Base-by-base conservation (phyloP, 2,797 vertebrate species). In the Arrhamphus sclerolepis region DNA sequence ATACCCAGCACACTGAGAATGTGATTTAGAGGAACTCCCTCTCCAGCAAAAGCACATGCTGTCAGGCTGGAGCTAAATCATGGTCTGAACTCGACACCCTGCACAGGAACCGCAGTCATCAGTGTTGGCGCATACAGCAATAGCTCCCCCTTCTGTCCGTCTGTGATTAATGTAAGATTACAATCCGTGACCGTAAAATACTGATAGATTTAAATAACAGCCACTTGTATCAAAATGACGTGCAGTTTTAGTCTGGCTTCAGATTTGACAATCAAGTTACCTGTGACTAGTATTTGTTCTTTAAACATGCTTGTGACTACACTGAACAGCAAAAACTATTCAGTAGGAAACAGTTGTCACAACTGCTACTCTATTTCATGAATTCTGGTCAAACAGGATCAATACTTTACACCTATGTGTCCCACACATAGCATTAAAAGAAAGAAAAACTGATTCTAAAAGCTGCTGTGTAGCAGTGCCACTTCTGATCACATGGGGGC, bases 101-200 rank as follows among this genome's bases (percentile, higher is more conserved):
- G 34, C 46, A 21, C 55, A 18, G 62, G 67, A 72, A 72, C 68
- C 28, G 65, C 75, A 65, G 70, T 44, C 58, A 19, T 46, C n/a
- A 7, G 44, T 50, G 50, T 34, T 24, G 17, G 43, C 62, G 31
- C 46, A n/a, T 56, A 46, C 56, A 75, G 69, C 80, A 77, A 62
- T 58, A 65, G 68, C 82, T 21, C 89, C 91, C 79, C 73, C 91
- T 89, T 75, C 78, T 90, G 92, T 68, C 44, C 60, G 29, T 40
- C 40, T 20, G 38, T 39, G 56, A 49, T 56, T 34, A 61, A 6
- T 52, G 28, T 55, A 21, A 17, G 7, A 42, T 41, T 21, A 22
- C 31, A 4, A 38, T 38, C 34, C 14, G 34, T 61, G 26, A 57
- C 14, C 18, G 17, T 34, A 13, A 51, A 16, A 44, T 48, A 21